These are phyloP conservation scores for Eurypyga helias DNA, from an alignment of 2,113 vertebrate genomes.

Conservation along the genomic window DNA sequence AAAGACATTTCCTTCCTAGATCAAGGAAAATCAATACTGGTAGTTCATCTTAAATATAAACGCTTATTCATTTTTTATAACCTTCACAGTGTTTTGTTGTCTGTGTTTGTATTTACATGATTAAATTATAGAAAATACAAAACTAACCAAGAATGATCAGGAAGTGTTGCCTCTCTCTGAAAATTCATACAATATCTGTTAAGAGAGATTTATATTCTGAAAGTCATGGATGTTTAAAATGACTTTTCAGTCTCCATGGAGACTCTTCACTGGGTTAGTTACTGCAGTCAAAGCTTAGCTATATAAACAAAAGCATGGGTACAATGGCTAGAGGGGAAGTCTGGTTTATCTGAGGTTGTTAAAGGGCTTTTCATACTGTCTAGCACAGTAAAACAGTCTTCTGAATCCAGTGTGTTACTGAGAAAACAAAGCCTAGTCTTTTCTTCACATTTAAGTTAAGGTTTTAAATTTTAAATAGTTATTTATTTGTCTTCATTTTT, in stretches of 20 bases:
- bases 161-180: background rate
- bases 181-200: background rate
- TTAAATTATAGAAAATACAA: background rate
- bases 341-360: background rate
- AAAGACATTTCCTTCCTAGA: background rate
- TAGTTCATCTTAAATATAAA: background rate
- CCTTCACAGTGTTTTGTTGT: background rate
- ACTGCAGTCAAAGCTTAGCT: slow-evolving; percentile 10
- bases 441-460: background rate
- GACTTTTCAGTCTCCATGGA: slow-evolving; percentile 35
- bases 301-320: background rate
- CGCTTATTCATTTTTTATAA: background rate
- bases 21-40: background rate
- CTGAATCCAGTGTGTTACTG: background rate
- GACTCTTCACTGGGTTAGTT: background rate
- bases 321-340: background rate
- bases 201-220: background rate
- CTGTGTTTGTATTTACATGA: background rate
- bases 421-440: background rate
- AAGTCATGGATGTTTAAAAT: slow-evolving; percentile 20
- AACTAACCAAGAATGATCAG: background rate
- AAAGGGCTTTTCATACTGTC: background rate
- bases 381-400: background rate
- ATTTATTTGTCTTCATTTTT: background rate
- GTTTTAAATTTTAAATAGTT: background rate